Evolutionary conservation across 2,888 invertebrate genomes (phyloP).

Genomic region (Ophion ventricosus): DNA sequence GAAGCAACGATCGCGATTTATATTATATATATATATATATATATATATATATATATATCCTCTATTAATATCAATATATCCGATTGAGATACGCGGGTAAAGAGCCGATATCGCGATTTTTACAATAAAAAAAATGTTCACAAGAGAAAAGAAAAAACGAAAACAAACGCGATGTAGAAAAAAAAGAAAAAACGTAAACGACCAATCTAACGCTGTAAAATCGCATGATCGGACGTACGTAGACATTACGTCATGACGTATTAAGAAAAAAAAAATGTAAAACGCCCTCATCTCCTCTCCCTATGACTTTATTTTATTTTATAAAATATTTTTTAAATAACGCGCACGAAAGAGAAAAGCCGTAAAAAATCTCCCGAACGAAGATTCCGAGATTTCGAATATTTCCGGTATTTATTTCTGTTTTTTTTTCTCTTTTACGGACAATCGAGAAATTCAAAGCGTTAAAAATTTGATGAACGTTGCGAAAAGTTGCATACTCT

Average conservation of each 20-base stretch:
- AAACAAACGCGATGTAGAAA: constrained; percentile 38
- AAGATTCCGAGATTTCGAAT: neutral
- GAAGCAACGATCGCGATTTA: constrained; percentile 51
- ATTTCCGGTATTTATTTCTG: constrained; percentile 4
- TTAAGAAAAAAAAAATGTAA: constrained; percentile 16
- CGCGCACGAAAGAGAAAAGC: neutral
- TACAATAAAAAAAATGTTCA: constrained; percentile 56
- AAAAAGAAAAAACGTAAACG: constrained; percentile 43
- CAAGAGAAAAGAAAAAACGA: constrained; percentile 4
- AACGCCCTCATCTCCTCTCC: constrained; percentile 42
- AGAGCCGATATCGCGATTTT: constrained; percentile 55
- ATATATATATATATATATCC: constrained; percentile 43
- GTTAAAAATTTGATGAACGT: neutral
- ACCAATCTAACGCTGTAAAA: constrained; percentile 60
- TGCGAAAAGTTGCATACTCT: constrained; percentile 9
- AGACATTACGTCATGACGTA: constrained; percentile 50
- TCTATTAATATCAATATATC: constrained; percentile 50
- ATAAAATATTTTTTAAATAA: constrained; percentile 34
- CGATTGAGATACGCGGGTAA: constrained; percentile 27
- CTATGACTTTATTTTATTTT: constrained; percentile 51
- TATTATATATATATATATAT: constrained; percentile 45
- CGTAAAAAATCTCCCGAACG: neutral
- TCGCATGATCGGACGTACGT: constrained; percentile 58
- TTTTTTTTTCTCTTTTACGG: constrained; percentile 11
- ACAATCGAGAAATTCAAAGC: constrained; percentile 35